phyloP scores from a whole-genome alignment of 2,888 invertebrate genomes.

The Xylophagus ater region DNA sequence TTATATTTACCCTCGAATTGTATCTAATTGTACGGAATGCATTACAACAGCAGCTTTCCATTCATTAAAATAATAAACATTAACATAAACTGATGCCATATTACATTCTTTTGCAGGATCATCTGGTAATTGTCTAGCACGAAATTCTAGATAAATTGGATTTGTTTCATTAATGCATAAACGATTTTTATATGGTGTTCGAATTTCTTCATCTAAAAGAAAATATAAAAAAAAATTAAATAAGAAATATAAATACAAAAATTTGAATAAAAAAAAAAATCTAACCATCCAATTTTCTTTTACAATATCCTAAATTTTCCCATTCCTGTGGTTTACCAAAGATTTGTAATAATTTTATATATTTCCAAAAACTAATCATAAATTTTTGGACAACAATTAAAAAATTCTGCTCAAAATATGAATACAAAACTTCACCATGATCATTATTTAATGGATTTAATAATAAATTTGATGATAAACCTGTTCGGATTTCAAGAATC shows the following conservation, averaged over 20 bases:
- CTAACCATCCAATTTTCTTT: conserved; percentile 28
- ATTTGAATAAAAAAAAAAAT: no score
- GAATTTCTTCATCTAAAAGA: conserved; percentile 30
- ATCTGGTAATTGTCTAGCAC: conserved; percentile 27
- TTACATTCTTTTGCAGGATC: conserved; percentile 28
- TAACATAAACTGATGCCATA: conserved; percentile 33
- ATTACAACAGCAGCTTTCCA: conserved; percentile 29
- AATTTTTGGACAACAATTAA: conserved; percentile 32
- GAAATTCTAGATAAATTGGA: conserved; percentile 36
- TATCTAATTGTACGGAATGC: conserved; percentile 34
- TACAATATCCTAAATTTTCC: conserved; percentile 30
- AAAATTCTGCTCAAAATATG: conserved; percentile 32
- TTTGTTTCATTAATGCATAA: conserved; percentile 34
- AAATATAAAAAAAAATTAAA: not conserved
- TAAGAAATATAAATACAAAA: not conserved
- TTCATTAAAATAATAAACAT: conserved; percentile 34
- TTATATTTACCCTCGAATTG: conserved; percentile 29
- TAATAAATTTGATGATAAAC: no score
- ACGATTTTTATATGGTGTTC: conserved; percentile 30
- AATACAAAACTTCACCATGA: conserved; percentile 29
- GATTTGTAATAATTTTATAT: conserved; percentile 28
- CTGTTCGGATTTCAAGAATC: no score
- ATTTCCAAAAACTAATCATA: conserved; percentile 34
- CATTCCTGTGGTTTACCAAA: conserved; percentile 25
- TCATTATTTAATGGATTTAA: conserved; percentile 32